Evolutionary conservation across 1,140 invertebrate genomes (phyloP), one percentile per base, ranked within the genome.

Genomic region (Mizuhopecten yessoensis): DNA sequence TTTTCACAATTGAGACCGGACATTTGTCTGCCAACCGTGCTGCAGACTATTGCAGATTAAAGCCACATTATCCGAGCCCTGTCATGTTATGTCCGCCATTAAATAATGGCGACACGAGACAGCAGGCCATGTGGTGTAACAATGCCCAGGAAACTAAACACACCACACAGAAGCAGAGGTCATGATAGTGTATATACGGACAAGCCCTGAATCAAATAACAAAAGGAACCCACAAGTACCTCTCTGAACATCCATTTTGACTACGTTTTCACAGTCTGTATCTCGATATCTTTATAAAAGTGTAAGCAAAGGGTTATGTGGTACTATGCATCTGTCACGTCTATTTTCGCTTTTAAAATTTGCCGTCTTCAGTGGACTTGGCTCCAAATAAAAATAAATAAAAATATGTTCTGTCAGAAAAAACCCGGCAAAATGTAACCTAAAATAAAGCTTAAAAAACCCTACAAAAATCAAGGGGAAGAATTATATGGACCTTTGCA

Each of bases 31-130:
- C 23, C 57, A n/a, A 75, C 57, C 29, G 15, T n/a, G 9, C n/a
- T 75, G 57, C 57, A 75, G 57, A 75, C 57, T 75, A 75, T 75
- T 75, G 57, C 57, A 75, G 57, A 75, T 75, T 75, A 75, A 75
- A 75, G 57, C 5, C n/a, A 75, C 57, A 75, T 75, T 75, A 75
- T 29, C 57, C 57, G 57, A 75, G 17, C 57, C 45, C 57, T 75
- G 57, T 75, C 57, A 75, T 5, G n/a, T 75, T 29, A 75, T 75
- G 57, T 75, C 57, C 57, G 23, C 57, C 57, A 29, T 75, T 75
- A 75, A n/a, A 17, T 75, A 11, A n/a, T 75, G 57, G n/a, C 1
- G 57, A 75, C 57, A 75, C 5, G 57, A 75, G 57, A 75, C 57
- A 75, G 57, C 57, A 9, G 57, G 57, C 57, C 57, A 75, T 75